These are phyloP conservation scores for Gymnothorax javanicus DNA, from an alignment of 2,797 vertebrate genomes.

Conservation along the genomic window DNA sequence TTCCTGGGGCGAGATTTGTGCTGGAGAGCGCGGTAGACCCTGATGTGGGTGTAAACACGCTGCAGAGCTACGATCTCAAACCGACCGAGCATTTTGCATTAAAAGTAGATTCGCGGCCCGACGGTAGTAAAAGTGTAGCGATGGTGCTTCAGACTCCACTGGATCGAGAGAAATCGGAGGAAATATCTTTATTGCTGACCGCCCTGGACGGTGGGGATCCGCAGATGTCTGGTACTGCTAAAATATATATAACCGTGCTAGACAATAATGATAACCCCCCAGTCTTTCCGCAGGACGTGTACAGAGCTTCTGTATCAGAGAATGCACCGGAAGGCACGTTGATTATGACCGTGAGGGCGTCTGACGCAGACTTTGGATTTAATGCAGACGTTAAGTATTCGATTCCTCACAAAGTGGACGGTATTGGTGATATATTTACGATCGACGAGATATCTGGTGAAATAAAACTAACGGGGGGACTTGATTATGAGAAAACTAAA, in stretches of 20 bases:
- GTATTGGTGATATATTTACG: constrained; percentile 58
- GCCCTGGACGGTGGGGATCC: constrained; percentile 70
- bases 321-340: constrained; percentile 58
- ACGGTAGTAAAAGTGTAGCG: constrained; percentile 60
- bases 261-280: constrained; percentile 74
- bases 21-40: constrained; percentile 66
- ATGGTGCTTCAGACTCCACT: constrained; percentile 65
- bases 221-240: constrained; percentile 61
- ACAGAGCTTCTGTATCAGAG: constrained; percentile 62
- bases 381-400: constrained; percentile 65
- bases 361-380: constrained; percentile 68
- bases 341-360: constrained; percentile 64
- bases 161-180: constrained; percentile 63
- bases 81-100: constrained; percentile 62
- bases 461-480: constrained; percentile 56
- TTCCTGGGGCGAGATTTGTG: constrained; percentile 45
- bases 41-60: constrained; percentile 70
- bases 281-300: constrained; percentile 61
- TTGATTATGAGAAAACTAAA: constrained; percentile 78
- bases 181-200: constrained; percentile 58
- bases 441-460: constrained; percentile 67
- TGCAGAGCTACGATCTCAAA: constrained; percentile 64
- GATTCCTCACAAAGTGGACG: constrained; percentile 61
- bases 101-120: constrained; percentile 50
- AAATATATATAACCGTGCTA: constrained; percentile 64